Evolutionary conservation across 2,888 invertebrate genomes (phyloP).

Genomic region (Drosophila meridionalis): DNA sequence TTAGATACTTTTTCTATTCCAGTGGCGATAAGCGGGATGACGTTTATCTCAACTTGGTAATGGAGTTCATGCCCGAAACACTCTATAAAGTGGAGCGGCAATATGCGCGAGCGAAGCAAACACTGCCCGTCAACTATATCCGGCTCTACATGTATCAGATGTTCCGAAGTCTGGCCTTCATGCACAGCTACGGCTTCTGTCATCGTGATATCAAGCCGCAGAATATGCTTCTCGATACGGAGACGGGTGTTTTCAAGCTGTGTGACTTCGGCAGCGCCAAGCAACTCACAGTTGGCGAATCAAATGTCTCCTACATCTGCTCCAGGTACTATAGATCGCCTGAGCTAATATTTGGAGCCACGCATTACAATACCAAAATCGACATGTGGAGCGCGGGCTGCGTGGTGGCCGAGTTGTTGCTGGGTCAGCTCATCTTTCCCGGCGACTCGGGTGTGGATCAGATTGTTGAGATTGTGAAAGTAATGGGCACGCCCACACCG

Average conservation of each 20-base stretch:
- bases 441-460: slow-evolving; percentile 99
- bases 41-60: slow-evolving; percentile 99
- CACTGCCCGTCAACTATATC: slow-evolving; percentile 99
- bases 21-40: slow-evolving; percentile 99
- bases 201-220: slow-evolving; percentile 99
- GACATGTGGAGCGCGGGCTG: slow-evolving; percentile 99
- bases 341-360: slow-evolving; percentile 99
- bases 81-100: slow-evolving; percentile 99
- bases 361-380: slow-evolving; percentile 97
- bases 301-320: slow-evolving; percentile 99
- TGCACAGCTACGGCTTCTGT: slow-evolving; percentile 98
- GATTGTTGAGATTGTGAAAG: slow-evolving; percentile 99
- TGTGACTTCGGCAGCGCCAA: slow-evolving; percentile 99
- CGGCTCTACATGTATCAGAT: slow-evolving; percentile 99
- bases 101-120: slow-evolving; percentile 99
- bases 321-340: slow-evolving; percentile 99
- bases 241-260: slow-evolving; percentile 97
- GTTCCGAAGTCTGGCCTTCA: slow-evolving; percentile 99
- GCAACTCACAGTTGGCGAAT: slow-evolving; percentile 96
- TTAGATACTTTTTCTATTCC: slow-evolving; percentile 99
- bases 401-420: slow-evolving; percentile 97
- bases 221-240: slow-evolving; percentile 98
- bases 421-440: slow-evolving; percentile 99
- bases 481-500: slow-evolving; percentile 98
- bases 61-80: slow-evolving; percentile 99